phyloP scores from a whole-genome alignment of 2,888 invertebrate genomes.

The Andrena camellia region DNA sequence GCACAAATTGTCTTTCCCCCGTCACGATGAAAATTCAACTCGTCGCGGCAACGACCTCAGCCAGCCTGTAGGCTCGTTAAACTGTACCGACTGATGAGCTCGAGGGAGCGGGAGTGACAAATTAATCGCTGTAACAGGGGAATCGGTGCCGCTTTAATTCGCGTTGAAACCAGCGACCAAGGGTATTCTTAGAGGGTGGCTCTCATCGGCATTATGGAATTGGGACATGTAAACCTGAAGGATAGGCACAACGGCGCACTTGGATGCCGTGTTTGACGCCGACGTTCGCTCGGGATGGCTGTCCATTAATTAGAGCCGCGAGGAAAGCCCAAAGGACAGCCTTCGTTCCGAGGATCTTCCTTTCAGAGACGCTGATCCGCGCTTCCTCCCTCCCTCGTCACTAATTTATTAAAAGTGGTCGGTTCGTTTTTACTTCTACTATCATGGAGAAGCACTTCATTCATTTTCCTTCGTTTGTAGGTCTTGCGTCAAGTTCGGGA shows the following conservation, averaged over 20 bases:
- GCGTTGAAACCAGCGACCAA: conserved; percentile 23
- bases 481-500: too few species aligned
- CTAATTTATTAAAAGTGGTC: conserved; percentile 28
- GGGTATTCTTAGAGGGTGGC: conserved; percentile 58
- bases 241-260: conserved; percentile 46
- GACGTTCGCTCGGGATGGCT: conserved; percentile 12
- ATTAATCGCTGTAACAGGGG: conserved; percentile 49
- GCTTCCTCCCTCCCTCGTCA: not conserved
- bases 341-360: conserved; percentile 51
- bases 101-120: conserved; percentile 18
- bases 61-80: not conserved
- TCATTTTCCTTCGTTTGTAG: too few species aligned
- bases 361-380: conserved; percentile 51
- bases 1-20: not conserved
- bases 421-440: not conserved
- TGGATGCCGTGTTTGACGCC: conserved; percentile 43
- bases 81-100: conserved; percentile 6
- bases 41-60: not conserved
- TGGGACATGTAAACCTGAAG: conserved; percentile 66
- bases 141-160: conserved; percentile 47
- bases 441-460: not conserved
- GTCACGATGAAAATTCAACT: conserved; percentile 19
- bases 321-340: conserved; percentile 29
- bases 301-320: conserved; percentile 60
- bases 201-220: conserved; percentile 62